Conservation (phyloP, 53 echinoderm and acorn worm species). For the Mesocentrotus franciscanus region DNA sequence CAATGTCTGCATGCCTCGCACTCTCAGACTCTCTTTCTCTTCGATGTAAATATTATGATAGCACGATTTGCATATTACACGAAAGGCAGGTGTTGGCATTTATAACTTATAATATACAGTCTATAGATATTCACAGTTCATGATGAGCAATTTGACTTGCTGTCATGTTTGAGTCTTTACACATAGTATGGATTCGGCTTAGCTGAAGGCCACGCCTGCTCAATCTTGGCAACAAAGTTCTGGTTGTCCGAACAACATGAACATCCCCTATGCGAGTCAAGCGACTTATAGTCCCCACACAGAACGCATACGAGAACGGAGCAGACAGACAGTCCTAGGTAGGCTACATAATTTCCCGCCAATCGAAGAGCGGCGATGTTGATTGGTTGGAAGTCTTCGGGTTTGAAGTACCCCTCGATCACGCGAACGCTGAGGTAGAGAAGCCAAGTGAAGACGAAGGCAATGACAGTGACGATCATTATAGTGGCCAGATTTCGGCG, state of each 20-base stretch:
- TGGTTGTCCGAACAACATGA: slow-evolving; percentile 38
- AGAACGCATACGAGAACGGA: slow-evolving; percentile 47
- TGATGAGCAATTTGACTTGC: background rate
- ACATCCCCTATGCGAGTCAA: slow-evolving; percentile 17
- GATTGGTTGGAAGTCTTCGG: slow-evolving; percentile 31
- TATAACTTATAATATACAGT: background rate
- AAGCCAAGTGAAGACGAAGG: slow-evolving; percentile 53
- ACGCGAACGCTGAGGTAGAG: slow-evolving; percentile 46
- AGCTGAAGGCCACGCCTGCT: slow-evolving; percentile 39
- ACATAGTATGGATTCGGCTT: slow-evolving; percentile 47
- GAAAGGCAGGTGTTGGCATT: slow-evolving; percentile 4
- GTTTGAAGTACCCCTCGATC: slow-evolving; percentile 46
- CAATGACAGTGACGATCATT: slow-evolving; percentile 49
- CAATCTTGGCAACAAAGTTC: background rate
- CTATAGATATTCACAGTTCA: background rate
- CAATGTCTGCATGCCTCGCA: background rate
- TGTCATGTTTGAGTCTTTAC: background rate
- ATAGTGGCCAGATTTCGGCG: slow-evolving; percentile 10
- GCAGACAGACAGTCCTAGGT: slow-evolving; percentile 36
- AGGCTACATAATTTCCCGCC: slow-evolving; percentile 36
- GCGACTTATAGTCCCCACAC: slow-evolving; percentile 27
- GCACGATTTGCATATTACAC: background rate
- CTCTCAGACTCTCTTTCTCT: background rate
- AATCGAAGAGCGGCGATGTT: slow-evolving; percentile 30
- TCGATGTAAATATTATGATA: background rate